Evolutionary conservation across 2,113 vertebrate species (phyloP), one percentile per base, ranked within the genome.

Genomic region (Microtus pennsylvanicus): DNA sequence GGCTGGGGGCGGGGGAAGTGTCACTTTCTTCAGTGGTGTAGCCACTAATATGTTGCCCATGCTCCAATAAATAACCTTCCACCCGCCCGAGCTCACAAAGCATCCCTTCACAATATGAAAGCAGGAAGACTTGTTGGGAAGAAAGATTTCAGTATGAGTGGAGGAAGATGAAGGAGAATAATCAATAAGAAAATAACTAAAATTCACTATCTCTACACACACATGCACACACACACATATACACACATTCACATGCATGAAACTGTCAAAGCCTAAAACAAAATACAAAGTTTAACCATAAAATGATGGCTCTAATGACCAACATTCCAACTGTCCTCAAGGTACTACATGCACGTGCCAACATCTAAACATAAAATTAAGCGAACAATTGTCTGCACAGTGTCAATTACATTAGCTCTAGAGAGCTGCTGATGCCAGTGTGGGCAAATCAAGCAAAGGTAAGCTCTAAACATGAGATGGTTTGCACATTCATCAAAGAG

Each of bases 321-420:
- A 65, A 47, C 52, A 83, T 69, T 83, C 26, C 69, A 61, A 65
- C 45, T 76, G 55, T 76, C 72, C 47, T 94, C 69, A 42, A 22
- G 13, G 65, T 72, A 22, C 8, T 24, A 1, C 4, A 16, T 55
- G 28, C 50, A 94, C 63, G 69, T 38, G 76, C 5, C n/a, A 90
- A 38, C 67, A 65, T 81, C 58, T 80, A 86, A 69, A 86, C 55
- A 67, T 61, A 45, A 94, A 92, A 93, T 63, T 47, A 67, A 67
- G 22, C 16, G 7, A 72, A 70, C 30, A 24, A 24, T 88, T 72
- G 38, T 83, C 47, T 50, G 8, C 21, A 38, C 12, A 58, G 58
- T 2, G 69, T 16, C 7, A 70, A 30, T 65, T 55, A 28, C 3
- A 1, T 24, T 72, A 55, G 47, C 13, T 28, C 70, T 58, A 19